Percentiles rank a stretch among this genome's conserved stretches.
Evolutionary conservation across 2,797 vertebrate species (phyloP).

Genomic region (Rhinatrema bivittatum): DNA sequence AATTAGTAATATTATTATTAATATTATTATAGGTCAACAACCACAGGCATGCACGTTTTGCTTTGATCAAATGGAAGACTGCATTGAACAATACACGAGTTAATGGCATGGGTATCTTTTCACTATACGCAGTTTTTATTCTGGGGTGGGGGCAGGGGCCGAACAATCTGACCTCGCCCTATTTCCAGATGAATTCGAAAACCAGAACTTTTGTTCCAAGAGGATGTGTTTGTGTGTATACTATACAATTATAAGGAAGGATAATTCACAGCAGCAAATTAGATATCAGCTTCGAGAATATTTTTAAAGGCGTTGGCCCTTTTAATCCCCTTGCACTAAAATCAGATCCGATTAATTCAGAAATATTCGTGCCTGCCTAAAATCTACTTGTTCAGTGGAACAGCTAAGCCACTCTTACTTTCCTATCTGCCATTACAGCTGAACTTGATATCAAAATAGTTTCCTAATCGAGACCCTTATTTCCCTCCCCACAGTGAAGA

Average conservation of each 20-base stretch:
- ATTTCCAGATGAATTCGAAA: too few species aligned
- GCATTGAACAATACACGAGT: too few species aligned
- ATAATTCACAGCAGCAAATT: constrained; percentile 9
- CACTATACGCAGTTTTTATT: too few species aligned
- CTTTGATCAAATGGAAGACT: too few species aligned
- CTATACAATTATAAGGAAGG: neutral
- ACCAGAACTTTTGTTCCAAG: too few species aligned
- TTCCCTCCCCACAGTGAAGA: neutral
- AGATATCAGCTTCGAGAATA: constrained; percentile 8
- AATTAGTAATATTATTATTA: too few species aligned
- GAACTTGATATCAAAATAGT: constrained; percentile 24
- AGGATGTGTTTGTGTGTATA: too few species aligned
- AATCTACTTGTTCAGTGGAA: constrained; percentile 24
- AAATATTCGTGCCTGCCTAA: constrained; percentile 32
- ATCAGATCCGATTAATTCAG: constrained; percentile 23
- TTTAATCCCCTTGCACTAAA: constrained; percentile 16
- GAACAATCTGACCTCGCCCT: too few species aligned
- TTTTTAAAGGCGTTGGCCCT: constrained; percentile 3
- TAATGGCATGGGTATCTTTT: too few species aligned
- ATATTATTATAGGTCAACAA: too few species aligned
- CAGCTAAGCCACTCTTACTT: constrained; percentile 17
- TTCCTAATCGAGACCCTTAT: constrained; percentile 17
- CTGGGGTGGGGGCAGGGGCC: too few species aligned
- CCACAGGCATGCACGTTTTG: too few species aligned
- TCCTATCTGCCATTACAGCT: constrained; percentile 20